phyloP scores from a whole-genome alignment of 2,888 invertebrate genomes.

The Drosophila austrosaltans region DNA sequence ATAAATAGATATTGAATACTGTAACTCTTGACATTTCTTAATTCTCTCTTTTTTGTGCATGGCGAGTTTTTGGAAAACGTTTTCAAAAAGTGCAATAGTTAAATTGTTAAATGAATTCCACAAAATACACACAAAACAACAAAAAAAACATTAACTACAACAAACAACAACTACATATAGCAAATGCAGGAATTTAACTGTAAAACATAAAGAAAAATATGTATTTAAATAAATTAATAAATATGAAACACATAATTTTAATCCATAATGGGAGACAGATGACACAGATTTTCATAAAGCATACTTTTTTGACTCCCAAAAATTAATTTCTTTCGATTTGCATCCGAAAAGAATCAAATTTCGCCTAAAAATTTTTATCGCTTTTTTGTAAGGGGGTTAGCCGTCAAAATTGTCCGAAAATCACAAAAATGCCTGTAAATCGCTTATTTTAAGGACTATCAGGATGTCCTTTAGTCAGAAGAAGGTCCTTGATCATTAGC shows the following conservation, averaged over 20 bases:
- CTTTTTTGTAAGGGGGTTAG: too few relatives aligned
- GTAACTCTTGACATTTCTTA: conserved; percentile 46
- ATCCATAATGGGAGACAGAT: neutral
- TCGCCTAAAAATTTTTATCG: too few relatives aligned
- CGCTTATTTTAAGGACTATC: too few relatives aligned
- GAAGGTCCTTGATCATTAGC: too few relatives aligned
- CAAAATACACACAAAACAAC: conserved; percentile 43
- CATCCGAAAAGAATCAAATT: too few relatives aligned
- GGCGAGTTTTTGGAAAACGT: conserved; percentile 50
- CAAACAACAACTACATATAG: conserved; percentile 71
- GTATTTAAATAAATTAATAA: conserved; percentile 73
- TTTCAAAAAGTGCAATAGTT: conserved; percentile 69
- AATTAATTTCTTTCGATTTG: too few relatives aligned
- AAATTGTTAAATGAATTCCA: conserved; percentile 75
- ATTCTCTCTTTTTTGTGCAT: conserved; percentile 47
- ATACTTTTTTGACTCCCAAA: too few relatives aligned
- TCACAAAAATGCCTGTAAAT: too few relatives aligned
- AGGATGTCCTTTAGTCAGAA: too few relatives aligned
- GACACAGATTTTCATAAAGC: too few relatives aligned
- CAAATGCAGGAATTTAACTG: conserved; percentile 77
- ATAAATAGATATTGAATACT: conserved; percentile 52
- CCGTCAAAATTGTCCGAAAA: too few relatives aligned
- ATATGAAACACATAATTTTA: conserved; percentile 31
- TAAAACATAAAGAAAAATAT: conserved; percentile 68
- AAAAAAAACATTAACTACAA: conserved; percentile 43